Evolutionary conservation across 2,888 invertebrate genomes (phyloP).

Genomic region (Campoplex nolae): DNA sequence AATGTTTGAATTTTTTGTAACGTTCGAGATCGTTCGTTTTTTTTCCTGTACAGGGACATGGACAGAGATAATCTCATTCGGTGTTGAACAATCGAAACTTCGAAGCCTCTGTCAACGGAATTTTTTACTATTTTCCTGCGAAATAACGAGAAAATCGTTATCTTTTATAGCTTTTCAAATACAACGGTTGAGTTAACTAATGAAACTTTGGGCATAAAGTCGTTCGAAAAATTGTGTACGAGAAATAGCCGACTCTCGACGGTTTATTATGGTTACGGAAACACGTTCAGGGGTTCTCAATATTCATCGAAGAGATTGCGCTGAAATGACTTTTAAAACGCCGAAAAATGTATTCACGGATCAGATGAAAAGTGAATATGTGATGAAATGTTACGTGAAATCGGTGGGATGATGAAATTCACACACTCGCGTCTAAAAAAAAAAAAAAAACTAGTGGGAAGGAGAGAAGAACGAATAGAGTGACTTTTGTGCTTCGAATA

Average conservation of each 20-base stretch:
- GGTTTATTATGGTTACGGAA: not conserved
- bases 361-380: not conserved
- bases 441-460: not conserved
- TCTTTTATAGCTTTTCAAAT: not conserved
- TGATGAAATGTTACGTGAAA: not conserved
- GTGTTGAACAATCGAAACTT: not conserved
- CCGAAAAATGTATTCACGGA: not conserved
- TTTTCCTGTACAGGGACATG: too few relatives aligned
- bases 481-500: not conserved
- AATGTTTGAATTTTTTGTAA: too few relatives aligned
- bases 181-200: not conserved
- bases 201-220: not conserved
- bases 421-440: not conserved
- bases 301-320: not conserved
- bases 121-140: not conserved
- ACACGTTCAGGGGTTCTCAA: not conserved
- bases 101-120: not conserved
- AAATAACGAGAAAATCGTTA: not conserved
- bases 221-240: not conserved
- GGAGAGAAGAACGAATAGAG: constrained; percentile 7
- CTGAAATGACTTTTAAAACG: not conserved
- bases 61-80: too few relatives aligned
- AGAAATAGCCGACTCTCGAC: not conserved
- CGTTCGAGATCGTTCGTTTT: too few relatives aligned
- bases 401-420: not conserved